Evolutionary conservation across 2,797 vertebrate genomes (phyloP), one percentile per base, ranked within the genome.

Genomic region (Gobionotothen gibberifrons): DNA sequence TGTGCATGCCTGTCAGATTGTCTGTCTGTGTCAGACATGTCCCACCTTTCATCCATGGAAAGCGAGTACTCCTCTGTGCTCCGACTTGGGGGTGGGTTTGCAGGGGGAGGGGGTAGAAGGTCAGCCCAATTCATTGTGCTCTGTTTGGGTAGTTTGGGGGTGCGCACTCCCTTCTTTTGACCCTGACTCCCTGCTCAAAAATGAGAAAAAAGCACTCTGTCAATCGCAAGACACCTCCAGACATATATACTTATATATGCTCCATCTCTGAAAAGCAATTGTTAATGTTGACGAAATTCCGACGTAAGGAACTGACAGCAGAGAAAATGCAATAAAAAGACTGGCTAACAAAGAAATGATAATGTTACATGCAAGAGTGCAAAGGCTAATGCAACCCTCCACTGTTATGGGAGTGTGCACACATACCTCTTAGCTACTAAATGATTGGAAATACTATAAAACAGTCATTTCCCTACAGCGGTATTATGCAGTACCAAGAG

Each of bases 41-140:
- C 90, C 74, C 87, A 99, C 97, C 97, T 96, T 84, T 98, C 97
- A 63, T 97, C 96, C 78, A 97, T 93, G 0, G 96, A 94, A 10
- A 98, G 84, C 8, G 90, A 94, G 90, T 97, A 98, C 74, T 98
- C 97, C 79, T 98, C 97, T 6, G 93, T 93, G 73, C 84, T 96
- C 81, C 96, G 94, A 26, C 96, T 95, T 8, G 97, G 96, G 46
- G 97, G 97, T 58, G 98, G 98, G 81, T 98, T 98, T 17, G 95
- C 95, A 1, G 98, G 98, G 46, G 97, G 97, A 15, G 98, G 98
- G 59, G 98, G 98, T 76, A 99, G 95, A 59, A 99, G 95, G 81
- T 99, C 98, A 49, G 97, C 95, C 98, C 98, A 99, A 90, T 97
- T 98, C 97, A 99, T 98, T 72, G 97, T 96, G 69, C 94, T 95